These are phyloP conservation scores for Ormyrus labotus DNA, from an alignment of 2,888 invertebrate species.

Conservation along the genomic window DNA sequence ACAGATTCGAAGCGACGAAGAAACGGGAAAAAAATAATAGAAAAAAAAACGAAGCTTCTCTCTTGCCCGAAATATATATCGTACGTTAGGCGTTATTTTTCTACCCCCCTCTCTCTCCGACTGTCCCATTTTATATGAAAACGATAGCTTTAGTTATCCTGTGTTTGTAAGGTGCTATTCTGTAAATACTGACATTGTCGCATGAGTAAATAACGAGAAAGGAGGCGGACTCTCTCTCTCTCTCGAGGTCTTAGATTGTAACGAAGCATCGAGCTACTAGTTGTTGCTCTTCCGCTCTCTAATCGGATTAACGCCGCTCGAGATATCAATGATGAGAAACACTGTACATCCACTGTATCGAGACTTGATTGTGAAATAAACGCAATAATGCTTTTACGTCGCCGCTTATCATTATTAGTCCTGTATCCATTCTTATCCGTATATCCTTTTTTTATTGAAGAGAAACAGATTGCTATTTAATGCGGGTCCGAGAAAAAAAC, in stretches of 20 bases:
- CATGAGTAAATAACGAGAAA: conserved; percentile 49
- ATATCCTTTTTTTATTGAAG: no score
- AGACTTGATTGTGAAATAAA: conserved; percentile 58
- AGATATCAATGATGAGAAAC: conserved; percentile 10
- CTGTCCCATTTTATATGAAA: conserved; percentile 1
- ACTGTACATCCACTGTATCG: conserved; percentile 47
- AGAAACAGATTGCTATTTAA: no score
- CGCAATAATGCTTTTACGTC: conserved; percentile 55
- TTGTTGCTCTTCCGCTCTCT: not conserved
- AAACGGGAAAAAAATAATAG: not conserved
- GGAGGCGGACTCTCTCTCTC: conserved; percentile 11
- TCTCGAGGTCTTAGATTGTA: conserved; percentile 26
- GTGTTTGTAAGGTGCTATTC: conserved; percentile 59
- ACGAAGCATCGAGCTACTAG: conserved; percentile 3
- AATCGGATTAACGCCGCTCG: conserved; percentile 38
- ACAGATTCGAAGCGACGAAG: conserved; percentile 1
- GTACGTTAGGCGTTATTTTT: not conserved
- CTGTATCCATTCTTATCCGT: not conserved
- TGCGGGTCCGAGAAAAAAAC: no score
- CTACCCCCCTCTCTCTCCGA: not conserved
- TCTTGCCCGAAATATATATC: conserved; percentile 28
- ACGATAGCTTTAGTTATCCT: conserved; percentile 41
- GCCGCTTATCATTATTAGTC: not conserved
- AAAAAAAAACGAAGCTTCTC: conserved; percentile 17
- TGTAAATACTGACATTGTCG: conserved; percentile 60